These are phyloP conservation scores for Gorsachius goisagi DNA, from an alignment of 2,113 vertebrate genomes.

Conservation along the genomic window DNA sequence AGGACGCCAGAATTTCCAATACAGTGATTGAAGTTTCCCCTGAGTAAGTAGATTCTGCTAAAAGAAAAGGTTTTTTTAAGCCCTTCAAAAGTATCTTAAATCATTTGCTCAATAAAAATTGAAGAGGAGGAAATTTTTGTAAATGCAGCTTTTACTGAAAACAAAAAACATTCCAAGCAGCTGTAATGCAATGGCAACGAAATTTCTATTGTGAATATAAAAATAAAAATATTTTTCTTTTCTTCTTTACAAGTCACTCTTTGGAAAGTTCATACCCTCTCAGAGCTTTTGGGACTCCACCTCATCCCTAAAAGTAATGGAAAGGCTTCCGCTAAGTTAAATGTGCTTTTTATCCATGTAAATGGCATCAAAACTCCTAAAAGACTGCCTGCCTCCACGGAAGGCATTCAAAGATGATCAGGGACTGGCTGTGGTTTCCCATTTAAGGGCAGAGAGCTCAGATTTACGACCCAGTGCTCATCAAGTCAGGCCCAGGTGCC, in stretches of 20 bases:
- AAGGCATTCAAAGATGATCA: not conserved
- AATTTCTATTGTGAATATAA: not conserved
- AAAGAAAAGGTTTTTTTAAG: not conserved
- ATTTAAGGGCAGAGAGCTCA: not conserved
- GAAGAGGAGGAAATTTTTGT: not conserved
- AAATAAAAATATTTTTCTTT: not conserved
- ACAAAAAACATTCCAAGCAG: not conserved
- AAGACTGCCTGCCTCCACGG: not conserved
- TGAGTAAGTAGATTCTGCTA: not conserved
- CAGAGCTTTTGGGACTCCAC: not conserved
- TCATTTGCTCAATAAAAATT: not conserved
- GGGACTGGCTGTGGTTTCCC: not conserved
- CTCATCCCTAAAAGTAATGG: not conserved
- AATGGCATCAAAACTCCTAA: not conserved
- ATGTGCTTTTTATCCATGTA: not conserved
- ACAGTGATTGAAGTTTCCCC: not conserved
- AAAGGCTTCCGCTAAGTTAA: not conserved
- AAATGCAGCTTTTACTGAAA: not conserved
- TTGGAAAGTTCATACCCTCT: not conserved
- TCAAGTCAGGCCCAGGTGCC: not conserved
- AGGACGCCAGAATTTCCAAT: not conserved
- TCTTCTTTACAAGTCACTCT: not conserved
- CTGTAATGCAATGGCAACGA: not conserved
- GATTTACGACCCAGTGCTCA: not conserved
- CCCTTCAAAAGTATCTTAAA: not conserved